These are phyloP conservation scores for Mugil cephalus DNA, from an alignment of 2,113 vertebrate species.

Conservation along the genomic window DNA sequence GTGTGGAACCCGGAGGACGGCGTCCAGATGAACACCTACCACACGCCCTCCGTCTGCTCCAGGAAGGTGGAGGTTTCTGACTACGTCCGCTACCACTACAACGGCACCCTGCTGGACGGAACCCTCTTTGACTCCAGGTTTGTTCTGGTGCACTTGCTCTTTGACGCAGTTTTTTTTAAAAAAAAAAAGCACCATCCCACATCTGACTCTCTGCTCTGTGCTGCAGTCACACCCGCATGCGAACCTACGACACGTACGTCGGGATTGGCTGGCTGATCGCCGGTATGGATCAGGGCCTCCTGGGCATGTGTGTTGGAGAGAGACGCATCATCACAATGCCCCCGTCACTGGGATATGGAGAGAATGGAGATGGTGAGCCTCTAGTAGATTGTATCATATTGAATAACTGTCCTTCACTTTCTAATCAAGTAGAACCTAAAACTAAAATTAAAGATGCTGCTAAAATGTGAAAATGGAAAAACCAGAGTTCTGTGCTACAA, in stretches of 20 bases:
- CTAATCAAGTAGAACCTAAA: no score
- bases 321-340: conserved; percentile 94
- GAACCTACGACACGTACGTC: conserved; percentile 96
- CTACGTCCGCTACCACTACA: conserved; percentile 97
- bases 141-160: not conserved
- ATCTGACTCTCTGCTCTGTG: not conserved
- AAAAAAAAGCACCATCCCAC: not conserved
- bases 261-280: conserved; percentile 98
- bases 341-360: conserved; percentile 94
- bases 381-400: no score
- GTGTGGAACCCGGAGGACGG: conserved; percentile 94
- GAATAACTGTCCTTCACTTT: no score
- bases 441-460: no score
- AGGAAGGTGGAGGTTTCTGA: conserved; percentile 94
- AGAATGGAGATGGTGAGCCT: conserved; percentile 93
- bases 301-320: conserved; percentile 98
- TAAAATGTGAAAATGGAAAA: no score
- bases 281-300: conserved; percentile 96
- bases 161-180: not conserved
- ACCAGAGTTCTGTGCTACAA: no score
- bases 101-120: conserved; percentile 95
- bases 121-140: conserved; percentile 98
- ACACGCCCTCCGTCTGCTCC: conserved; percentile 87
- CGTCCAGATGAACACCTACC: conserved; percentile 90
- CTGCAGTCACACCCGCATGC: conserved; percentile 93